A percentile compares a stretch with the other conserved stretches of the same genome.
Evolutionary conservation across 1,140 invertebrate species (phyloP).

Genomic region (Galleria mellonella): DNA sequence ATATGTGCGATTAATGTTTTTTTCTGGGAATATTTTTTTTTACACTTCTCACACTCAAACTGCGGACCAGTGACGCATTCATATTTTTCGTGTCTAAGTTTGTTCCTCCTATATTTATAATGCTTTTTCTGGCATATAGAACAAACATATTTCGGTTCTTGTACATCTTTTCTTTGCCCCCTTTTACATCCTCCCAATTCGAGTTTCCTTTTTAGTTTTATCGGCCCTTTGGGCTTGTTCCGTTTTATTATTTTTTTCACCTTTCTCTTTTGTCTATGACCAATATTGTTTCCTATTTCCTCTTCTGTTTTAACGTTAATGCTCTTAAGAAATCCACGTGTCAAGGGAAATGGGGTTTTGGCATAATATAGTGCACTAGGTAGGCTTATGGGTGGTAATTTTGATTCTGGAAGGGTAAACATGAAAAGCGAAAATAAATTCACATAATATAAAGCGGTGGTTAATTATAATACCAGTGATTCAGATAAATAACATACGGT

Average conservation of each 20-base stretch:
- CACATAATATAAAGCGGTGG: slow-evolving; percentile 29
- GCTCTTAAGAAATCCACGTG: slow-evolving; percentile 52
- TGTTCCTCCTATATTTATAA: slow-evolving; percentile 64
- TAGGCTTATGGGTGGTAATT: slow-evolving; percentile 34
- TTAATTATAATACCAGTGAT: too few relatives aligned
- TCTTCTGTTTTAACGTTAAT: slow-evolving; percentile 16
- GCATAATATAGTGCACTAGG: slow-evolving; percentile 36
- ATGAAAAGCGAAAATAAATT: slow-evolving; percentile 57
- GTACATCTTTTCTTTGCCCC: slow-evolving; percentile 6
- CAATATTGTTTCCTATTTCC: slow-evolving; percentile 6
- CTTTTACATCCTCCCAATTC: slow-evolving; percentile 5
- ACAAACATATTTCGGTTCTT: slow-evolving; percentile 37
- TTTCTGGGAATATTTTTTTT: slow-evolving; percentile 58
- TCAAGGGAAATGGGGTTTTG: slow-evolving; percentile 62
- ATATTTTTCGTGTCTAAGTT: slow-evolving; percentile 62
- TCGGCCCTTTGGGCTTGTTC: slow-evolving; percentile 14
- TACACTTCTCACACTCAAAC: slow-evolving; percentile 65
- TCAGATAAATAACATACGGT: too few relatives aligned
- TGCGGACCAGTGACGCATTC: slow-evolving; percentile 69
- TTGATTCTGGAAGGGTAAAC: slow-evolving; percentile 58
- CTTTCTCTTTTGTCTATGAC: slow-evolving; percentile 9
- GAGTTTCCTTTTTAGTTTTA: slow-evolving; percentile 7
- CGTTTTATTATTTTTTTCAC: slow-evolving; percentile 24
- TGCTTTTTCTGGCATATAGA: slow-evolving; percentile 59
- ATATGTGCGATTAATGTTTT: slow-evolving; percentile 69